Conservation (phyloP, 2,888 invertebrate species). For the Romanomermis culicivorax region DNA sequence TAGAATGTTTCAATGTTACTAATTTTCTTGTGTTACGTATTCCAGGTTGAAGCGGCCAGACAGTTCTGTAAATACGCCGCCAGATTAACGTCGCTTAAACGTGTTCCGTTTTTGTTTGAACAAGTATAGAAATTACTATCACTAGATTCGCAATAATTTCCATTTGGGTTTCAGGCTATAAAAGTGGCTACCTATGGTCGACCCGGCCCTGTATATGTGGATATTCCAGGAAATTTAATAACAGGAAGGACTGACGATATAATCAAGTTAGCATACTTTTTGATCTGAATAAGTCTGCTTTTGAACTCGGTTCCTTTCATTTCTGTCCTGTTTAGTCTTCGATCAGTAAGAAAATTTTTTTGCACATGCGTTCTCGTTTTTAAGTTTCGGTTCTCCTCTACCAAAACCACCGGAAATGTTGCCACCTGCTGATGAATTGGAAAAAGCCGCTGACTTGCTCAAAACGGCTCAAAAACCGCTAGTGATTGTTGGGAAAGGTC, state of each 20-base stretch:
- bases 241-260: constrained; percentile 14
- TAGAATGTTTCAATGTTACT: neutral
- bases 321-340: too few species aligned
- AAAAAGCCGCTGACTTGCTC: constrained; percentile 47
- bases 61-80: constrained; percentile 74
- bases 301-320: too few species aligned
- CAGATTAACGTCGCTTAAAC: constrained; percentile 54
- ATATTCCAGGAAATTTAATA: constrained; percentile 59
- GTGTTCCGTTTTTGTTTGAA: constrained; percentile 72
- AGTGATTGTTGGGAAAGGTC: constrained; percentile 67
- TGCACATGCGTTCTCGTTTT: too few species aligned
- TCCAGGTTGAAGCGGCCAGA: constrained; percentile 53
- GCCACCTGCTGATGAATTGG: constrained; percentile 49
- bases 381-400: too few species aligned
- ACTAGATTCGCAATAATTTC: neutral
- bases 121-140: constrained; percentile 33
- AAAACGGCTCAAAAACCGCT: constrained; percentile 52
- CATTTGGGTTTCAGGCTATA: constrained; percentile 40
- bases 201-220: constrained; percentile 71
- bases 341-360: too few species aligned
- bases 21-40: neutral
- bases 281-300: too few species aligned
- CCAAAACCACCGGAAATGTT: constrained; percentile 43
- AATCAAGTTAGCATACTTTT: neutral
- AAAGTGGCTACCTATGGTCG: constrained; percentile 59